Percentiles rank a stretch among this genome's conserved stretches.
These are phyloP conservation scores for Sorex araneus DNA, from an alignment of 2,113 vertebrate genomes.

Conservation along the genomic window DNA sequence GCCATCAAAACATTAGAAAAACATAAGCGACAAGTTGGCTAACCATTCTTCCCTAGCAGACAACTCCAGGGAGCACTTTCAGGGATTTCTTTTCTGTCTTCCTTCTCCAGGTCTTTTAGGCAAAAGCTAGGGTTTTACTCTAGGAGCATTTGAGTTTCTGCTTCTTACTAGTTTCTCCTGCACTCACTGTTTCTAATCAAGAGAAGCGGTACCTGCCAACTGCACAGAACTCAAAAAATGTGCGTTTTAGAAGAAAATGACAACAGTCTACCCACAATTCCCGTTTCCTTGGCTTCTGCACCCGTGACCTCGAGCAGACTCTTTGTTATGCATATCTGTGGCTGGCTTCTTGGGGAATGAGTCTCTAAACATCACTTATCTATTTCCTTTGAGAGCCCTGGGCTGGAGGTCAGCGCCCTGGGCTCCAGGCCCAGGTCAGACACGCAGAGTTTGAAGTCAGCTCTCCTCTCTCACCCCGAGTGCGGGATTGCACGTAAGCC, in stretches of 20 bases:
- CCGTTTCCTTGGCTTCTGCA: neutral
- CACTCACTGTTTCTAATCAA: neutral
- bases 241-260: neutral
- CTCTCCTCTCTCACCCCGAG: no score
- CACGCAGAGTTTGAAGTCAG: neutral
- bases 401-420: neutral
- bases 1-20: neutral
- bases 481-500: neutral
- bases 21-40: neutral
- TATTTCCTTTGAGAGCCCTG: neutral
- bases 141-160: neutral
- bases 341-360: neutral
- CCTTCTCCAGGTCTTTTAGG: neutral
- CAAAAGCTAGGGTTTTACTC: slow-evolving; percentile 7
- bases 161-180: neutral
- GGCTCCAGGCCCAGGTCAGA: neutral
- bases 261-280: neutral
- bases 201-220: neutral
- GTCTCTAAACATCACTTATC: neutral
- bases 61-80: neutral
- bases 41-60: neutral
- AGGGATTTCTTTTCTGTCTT: neutral
- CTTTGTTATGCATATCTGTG: neutral
- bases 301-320: neutral
- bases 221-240: neutral